These are phyloP conservation scores for Excalfactoria chinensis DNA, from an alignment of 2,113 vertebrate species.

Conservation along the genomic window DNA sequence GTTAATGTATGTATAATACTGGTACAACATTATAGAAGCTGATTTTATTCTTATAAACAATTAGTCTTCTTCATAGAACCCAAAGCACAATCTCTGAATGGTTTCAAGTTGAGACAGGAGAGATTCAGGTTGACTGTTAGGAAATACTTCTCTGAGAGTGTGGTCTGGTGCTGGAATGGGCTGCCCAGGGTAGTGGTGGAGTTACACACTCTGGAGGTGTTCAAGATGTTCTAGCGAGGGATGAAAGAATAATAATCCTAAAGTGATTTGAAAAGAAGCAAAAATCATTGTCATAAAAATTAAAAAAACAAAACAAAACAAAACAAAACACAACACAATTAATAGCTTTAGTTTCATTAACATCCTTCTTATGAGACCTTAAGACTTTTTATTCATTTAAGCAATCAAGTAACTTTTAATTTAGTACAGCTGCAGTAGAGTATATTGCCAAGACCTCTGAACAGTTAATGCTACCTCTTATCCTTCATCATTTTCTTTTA, in stretches of 20 bases:
- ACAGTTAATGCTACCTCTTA: conserved; percentile 69
- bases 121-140: too few species aligned
- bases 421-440: conserved; percentile 29
- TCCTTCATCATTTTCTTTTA: conserved; percentile 72
- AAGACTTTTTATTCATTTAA: neutral
- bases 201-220: too few species aligned
- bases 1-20: neutral
- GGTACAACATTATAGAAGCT: neutral
- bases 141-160: too few species aligned
- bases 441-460: conserved; percentile 15
- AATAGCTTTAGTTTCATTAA: neutral
- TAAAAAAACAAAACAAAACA: neutral
- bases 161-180: too few species aligned
- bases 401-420: conserved; percentile 63
- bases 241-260: neutral
- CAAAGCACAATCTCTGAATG: too few species aligned
- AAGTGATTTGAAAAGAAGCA: neutral
- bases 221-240: too few species aligned
- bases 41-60: neutral
- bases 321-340: neutral
- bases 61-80: neutral
- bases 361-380: neutral
- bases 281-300: neutral
- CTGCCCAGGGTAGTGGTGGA: too few species aligned
- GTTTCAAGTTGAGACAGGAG: too few species aligned